Base-by-base conservation (phyloP, 1,140 invertebrate species). In the Tribolium madens region DNA sequence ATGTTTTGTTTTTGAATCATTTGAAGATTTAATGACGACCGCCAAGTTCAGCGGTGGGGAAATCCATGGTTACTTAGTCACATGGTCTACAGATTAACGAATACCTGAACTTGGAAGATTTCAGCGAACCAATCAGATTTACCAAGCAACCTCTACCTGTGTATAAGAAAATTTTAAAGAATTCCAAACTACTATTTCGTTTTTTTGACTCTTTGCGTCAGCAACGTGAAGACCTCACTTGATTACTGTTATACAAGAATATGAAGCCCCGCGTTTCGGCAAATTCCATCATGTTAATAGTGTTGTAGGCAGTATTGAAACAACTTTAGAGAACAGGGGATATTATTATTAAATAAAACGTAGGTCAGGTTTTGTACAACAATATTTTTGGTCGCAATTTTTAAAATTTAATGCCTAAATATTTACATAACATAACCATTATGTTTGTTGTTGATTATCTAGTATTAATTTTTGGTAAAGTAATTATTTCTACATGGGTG, bases 1-100 rank as follows among this genome's bases (percentile, higher is more conserved):
- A 33, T 64, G 57, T 64, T 64, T 64, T 64, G 57, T 64, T 64
- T 64, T 64, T 64, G 57, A 64, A 33, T 64, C 21, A 64, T 64
- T 64, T 64, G 26, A 64, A 64, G 57, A 64, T 33, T 33, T 64
- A 33, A 64, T 18, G 57, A 64, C 26, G 57, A 64, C 31, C 57
- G 57, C 57, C 57, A 64, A 64, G 57, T 64, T 33, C 26, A 21
- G 57, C 12, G 9, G 57, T 64, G 57, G 57, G 57, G 57, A 64
- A 64, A 13, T 31, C 57, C 57, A 64, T 64, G 26, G 57, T 60
- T 21, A 60, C 53, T 3, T 1, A 13, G n/a, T 64, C 57, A 64
- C 57, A 33, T 64, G 57, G 57, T 4, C 6, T 9, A 0, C 4
- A 3, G 12, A 14, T 64, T 42, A 13, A 26, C 57, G 57, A 64